Conservation (phyloP, 2,888 invertebrate genomes). For the Drosophila picticornis region DNA sequence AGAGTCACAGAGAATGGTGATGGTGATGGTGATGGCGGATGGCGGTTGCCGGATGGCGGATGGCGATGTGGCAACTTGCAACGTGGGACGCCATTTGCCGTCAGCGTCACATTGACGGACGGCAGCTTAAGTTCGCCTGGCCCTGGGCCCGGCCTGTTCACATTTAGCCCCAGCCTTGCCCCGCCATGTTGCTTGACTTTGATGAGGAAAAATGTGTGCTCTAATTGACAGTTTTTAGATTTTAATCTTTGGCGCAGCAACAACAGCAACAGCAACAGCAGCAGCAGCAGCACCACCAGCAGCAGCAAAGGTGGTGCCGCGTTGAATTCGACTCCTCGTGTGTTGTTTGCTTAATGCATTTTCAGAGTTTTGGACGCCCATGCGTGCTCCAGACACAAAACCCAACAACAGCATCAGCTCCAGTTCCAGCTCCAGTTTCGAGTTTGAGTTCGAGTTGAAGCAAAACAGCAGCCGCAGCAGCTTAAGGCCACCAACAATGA, state of each 20-base stretch:
- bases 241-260: constrained; percentile 77
- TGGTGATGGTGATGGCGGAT: neutral
- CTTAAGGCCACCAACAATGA: constrained; percentile 79
- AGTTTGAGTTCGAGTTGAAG: neutral
- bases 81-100: constrained; percentile 71
- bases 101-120: constrained; percentile 74
- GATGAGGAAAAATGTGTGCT: constrained; percentile 82
- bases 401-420: constrained; percentile 12
- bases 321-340: constrained; percentile 67
- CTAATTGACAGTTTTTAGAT: constrained; percentile 84
- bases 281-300: neutral
- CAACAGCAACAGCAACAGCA: constrained; percentile 3
- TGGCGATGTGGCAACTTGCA: constrained; percentile 28
- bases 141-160: neutral
- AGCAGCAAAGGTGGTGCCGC: constrained; percentile 30
- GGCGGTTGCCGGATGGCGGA: constrained; percentile 12
- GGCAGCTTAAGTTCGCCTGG: constrained; percentile 55
- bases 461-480: constrained; percentile 45
- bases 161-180: neutral
- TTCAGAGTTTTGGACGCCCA: constrained; percentile 69
- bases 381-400: constrained; percentile 37
- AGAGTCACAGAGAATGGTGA: constrained; percentile 5
- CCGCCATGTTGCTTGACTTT: constrained; percentile 60
- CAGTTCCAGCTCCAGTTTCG: constrained; percentile 18
- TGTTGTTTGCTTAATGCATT: constrained; percentile 71